Conservation (phyloP, 2,797 vertebrate genomes). For the Discoglossus pictus region DNA sequence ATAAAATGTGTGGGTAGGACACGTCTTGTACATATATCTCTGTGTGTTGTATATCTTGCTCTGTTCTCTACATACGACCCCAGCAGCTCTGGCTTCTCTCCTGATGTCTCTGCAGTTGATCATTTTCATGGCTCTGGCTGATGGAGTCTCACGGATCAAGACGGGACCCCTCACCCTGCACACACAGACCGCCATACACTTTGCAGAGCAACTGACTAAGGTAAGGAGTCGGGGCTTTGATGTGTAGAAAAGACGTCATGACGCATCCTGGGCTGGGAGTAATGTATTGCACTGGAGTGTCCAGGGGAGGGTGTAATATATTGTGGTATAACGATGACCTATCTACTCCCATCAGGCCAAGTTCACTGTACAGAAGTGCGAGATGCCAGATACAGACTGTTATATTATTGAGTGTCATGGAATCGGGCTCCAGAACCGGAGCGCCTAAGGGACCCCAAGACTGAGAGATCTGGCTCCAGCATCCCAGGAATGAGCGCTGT, state of each 20-base stretch:
- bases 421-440: slow-evolving; percentile 65
- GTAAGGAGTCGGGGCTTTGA: slow-evolving; percentile 70
- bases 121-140: slow-evolving; percentile 94
- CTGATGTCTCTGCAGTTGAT: slow-evolving; percentile 89
- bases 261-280: no score
- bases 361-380: slow-evolving; percentile 86
- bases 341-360: slow-evolving; percentile 79
- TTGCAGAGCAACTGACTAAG: slow-evolving; percentile 89
- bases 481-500: no score
- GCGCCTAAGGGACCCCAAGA: slow-evolving; percentile 16
- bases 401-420: slow-evolving; percentile 93
- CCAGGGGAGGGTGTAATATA: no score
- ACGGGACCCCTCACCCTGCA: slow-evolving; percentile 90
- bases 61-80: no score
- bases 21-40: no score
- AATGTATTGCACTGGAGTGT: no score
- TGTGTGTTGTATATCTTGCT: no score
- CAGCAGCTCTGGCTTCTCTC: no score
- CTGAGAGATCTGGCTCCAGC: not conserved
- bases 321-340: not conserved
- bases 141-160: slow-evolving; percentile 86
- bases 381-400: slow-evolving; percentile 78
- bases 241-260: no score
- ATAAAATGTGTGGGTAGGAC: no score
- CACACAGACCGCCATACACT: slow-evolving; percentile 91